A percentile compares a stretch with the other conserved stretches of the same genome.
phyloP scores from a whole-genome alignment of 92 coral and sea anemone species.

The Epizoanthus ramosus region DNA sequence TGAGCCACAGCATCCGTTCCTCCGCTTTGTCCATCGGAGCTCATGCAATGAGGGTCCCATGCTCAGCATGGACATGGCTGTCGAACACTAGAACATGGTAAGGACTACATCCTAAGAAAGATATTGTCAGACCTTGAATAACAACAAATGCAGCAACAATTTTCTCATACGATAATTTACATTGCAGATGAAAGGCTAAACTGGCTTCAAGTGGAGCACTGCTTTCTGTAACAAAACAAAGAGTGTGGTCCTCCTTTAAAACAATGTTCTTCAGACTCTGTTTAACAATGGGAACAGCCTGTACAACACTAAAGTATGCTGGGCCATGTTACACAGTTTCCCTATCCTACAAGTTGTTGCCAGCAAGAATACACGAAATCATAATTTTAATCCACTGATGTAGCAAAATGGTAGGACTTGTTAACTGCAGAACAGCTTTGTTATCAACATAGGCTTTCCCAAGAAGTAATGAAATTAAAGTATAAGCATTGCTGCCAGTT shows the following conservation, averaged over 20 bases:
- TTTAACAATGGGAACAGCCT: slow-evolving; percentile 39
- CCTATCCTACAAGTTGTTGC: slow-evolving; percentile 49
- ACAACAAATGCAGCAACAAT: slow-evolving; percentile 37
- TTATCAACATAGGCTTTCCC: slow-evolving; percentile 46
- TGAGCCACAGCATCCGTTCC: slow-evolving; percentile 16
- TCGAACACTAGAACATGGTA: slow-evolving; percentile 25
- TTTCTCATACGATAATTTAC: slow-evolving; percentile 1
- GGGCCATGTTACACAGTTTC: slow-evolving; percentile 11
- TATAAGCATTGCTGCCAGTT: slow-evolving; percentile 58
- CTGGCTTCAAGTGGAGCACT: slow-evolving; percentile 13
- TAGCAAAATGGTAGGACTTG: background rate
- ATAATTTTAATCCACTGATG: slow-evolving; percentile 39
- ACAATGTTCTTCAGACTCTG: slow-evolving; percentile 27
- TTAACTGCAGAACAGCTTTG: slow-evolving; percentile 37
- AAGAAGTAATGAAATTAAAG: slow-evolving; percentile 50
- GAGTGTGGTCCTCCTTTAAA: slow-evolving; percentile 18
- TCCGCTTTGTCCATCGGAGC: slow-evolving; percentile 1
- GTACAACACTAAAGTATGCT: slow-evolving; percentile 30
- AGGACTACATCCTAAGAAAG: slow-evolving; percentile 4
- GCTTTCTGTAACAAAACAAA: slow-evolving; percentile 31
- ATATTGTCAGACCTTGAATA: slow-evolving; percentile 26
- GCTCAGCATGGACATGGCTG: slow-evolving; percentile 25
- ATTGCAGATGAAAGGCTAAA: slow-evolving; percentile 13
- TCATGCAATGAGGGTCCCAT: slow-evolving; percentile 25
- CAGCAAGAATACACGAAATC: slow-evolving; percentile 46